A percentile compares a stretch with the other conserved stretches of the same genome.
Evolutionary conservation across 2,113 vertebrate species (phyloP).

Genomic region (Cichladusa arquata): DNA sequence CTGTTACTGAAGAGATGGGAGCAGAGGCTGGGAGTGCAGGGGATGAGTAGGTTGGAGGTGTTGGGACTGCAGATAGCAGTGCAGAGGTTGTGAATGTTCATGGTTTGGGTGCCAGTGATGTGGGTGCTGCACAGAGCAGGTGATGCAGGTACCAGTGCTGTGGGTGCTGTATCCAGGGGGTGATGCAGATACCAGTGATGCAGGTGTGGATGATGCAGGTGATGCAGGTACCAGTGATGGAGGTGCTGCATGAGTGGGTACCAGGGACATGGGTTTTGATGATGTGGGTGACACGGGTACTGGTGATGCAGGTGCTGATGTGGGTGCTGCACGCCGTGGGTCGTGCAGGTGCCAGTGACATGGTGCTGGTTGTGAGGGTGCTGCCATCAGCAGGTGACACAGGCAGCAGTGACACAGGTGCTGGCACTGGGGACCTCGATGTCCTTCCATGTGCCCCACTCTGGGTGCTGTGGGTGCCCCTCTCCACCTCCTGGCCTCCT

Average conservation of each 20-base stretch:
- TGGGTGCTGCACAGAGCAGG: neutral
- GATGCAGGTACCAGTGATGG: neutral
- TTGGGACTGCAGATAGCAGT: neutral
- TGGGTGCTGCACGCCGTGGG: accelerated
- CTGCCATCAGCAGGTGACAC: neutral
- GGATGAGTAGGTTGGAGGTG: neutral
- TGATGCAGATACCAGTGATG: neutral
- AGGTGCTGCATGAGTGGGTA: accelerated
- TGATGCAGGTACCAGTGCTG: neutral
- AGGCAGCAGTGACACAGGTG: neutral
- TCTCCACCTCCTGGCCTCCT: neutral
- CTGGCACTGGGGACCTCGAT: accelerated
- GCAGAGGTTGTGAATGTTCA: neutral
- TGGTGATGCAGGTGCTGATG: neutral
- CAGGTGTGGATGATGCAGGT: neutral
- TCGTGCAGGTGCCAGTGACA: accelerated
- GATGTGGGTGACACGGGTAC: neutral
- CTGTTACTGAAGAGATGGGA: neutral
- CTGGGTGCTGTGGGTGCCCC: neutral
- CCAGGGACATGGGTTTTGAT: no score
- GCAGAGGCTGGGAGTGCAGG: neutral
- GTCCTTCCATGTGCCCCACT: accelerated
- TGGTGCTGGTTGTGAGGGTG: neutral
- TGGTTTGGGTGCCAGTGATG: neutral
- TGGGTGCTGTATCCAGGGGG: neutral